Evolutionary conservation across 2,113 vertebrate genomes (phyloP).

Genomic region (Lophius piscatorius): DNA sequence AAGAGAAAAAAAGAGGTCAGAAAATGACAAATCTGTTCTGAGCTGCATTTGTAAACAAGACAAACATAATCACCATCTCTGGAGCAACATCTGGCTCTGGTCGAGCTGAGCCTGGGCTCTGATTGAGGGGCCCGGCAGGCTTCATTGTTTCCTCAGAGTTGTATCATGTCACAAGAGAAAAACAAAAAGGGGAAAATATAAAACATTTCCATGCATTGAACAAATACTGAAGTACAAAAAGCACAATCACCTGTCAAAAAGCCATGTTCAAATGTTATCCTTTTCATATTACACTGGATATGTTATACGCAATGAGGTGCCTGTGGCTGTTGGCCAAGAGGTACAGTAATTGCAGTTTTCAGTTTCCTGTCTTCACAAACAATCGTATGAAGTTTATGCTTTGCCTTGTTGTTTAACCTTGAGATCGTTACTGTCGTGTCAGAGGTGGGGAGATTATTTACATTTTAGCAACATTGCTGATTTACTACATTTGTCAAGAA

Average conservation of each 20-base stretch:
- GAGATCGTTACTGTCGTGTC: neutral
- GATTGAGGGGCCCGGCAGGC: slow-evolving; percentile 64
- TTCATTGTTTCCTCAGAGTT: slow-evolving; percentile 54
- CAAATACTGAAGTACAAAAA: slow-evolving; percentile 10
- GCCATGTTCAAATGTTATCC: neutral
- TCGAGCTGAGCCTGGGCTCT: slow-evolving; percentile 48
- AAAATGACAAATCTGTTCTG: slow-evolving; percentile 60
- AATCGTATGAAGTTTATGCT: neutral
- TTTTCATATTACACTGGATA: neutral
- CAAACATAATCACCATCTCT: slow-evolving; percentile 76
- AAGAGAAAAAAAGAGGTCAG: slow-evolving; percentile 1
- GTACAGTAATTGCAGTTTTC: neutral
- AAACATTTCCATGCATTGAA: slow-evolving; percentile 20
- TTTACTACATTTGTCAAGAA: too few species aligned
- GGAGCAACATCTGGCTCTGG: slow-evolving; percentile 74
- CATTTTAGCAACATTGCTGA: neutral
- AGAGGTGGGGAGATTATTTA: neutral
- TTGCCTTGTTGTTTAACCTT: slow-evolving; percentile 1
- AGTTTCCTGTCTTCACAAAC: slow-evolving; percentile 10
- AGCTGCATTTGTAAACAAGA: slow-evolving; percentile 72
- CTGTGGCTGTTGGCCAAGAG: slow-evolving; percentile 4
- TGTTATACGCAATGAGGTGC: slow-evolving; percentile 1
- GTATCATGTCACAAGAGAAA: slow-evolving; percentile 42
- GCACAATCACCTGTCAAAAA: slow-evolving; percentile 10
- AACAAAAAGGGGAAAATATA: slow-evolving; percentile 42